These are phyloP conservation scores for Trichonephila clavipes DNA, from an alignment of 1,140 invertebrate species.

Conservation along the genomic window DNA sequence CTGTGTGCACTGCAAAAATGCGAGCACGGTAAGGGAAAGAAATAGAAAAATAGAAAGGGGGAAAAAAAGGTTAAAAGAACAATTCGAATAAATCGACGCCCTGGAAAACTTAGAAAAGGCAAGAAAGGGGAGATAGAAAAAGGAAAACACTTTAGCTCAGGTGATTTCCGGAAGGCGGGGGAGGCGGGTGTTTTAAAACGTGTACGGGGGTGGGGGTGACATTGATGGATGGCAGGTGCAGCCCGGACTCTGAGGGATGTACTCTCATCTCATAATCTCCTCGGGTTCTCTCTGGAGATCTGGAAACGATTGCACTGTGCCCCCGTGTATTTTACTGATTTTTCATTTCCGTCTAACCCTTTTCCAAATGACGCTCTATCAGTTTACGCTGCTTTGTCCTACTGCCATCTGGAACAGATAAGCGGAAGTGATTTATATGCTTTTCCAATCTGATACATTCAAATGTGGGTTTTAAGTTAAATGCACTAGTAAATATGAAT, in stretches of 20 bases:
- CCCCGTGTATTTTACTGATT: conserved; percentile 48
- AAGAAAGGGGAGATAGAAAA: conserved; percentile 26
- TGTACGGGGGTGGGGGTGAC: conserved; percentile 22
- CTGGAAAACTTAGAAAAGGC: not conserved
- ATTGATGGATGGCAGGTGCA: conserved; percentile 63
- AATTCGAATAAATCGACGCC: conserved; percentile 40
- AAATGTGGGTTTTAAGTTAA: too few relatives aligned
- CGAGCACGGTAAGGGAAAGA: not conserved
- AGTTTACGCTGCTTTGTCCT: not conserved
- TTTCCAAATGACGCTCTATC: conserved; percentile 44
- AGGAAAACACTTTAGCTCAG: conserved; percentile 62
- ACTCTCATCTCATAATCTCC: conserved; percentile 66
- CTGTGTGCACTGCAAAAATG: conserved; percentile 64
- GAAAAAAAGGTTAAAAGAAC: conserved; percentile 23
- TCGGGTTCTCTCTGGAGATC: conserved; percentile 58
- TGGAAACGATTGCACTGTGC: conserved; percentile 47
- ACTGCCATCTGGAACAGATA: not conserved
- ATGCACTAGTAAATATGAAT: too few relatives aligned
- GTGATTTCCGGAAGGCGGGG: conserved; percentile 19
- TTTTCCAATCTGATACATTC: too few relatives aligned
- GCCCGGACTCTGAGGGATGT: conserved; percentile 68
- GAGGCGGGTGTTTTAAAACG: conserved; percentile 59
- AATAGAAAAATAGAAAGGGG: not conserved
- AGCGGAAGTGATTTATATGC: not conserved
- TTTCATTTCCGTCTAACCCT: conserved; percentile 46